A percentile compares a stretch with the other conserved stretches of the same genome.
These are phyloP conservation scores for Invenusta paracnida DNA, from an alignment of 2,888 invertebrate species.

Conservation along the genomic window DNA sequence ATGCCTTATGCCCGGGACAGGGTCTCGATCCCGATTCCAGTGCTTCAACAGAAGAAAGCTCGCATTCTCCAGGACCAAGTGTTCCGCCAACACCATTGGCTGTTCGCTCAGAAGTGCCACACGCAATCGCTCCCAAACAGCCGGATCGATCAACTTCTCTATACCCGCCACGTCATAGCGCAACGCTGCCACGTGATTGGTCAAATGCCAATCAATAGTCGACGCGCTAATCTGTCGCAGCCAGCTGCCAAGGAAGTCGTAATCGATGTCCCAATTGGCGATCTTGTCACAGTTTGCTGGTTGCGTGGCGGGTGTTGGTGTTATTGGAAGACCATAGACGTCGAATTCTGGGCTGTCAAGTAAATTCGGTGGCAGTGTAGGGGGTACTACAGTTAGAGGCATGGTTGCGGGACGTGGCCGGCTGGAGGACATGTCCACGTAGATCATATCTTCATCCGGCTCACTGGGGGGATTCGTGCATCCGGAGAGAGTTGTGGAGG, in stretches of 20 bases:
- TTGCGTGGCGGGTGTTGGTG: neutral
- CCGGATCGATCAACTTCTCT: neutral
- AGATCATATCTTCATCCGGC: neutral
- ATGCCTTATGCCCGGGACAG: neutral
- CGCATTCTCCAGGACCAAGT: constrained; percentile 10
- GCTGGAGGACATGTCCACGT: neutral
- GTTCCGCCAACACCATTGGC: neutral
- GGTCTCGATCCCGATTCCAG: neutral
- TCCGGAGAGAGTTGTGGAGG: neutral
- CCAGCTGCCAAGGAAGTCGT: neutral
- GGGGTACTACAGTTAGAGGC: neutral
- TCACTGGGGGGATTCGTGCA: neutral
- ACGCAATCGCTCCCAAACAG: neutral
- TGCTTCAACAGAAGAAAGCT: neutral
- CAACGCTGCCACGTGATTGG: neutral
- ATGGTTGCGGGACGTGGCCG: neutral
- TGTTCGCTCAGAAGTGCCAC: neutral
- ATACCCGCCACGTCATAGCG: neutral
- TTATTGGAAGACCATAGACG: neutral
- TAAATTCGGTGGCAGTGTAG: neutral
- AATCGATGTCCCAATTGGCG: neutral
- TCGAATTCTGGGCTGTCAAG: neutral
- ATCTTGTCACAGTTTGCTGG: neutral
- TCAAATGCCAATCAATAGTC: neutral
- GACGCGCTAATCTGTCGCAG: neutral